Evolutionary conservation across 2,888 invertebrate species (phyloP).

Genomic region (Acanthacorydalis orientalis): DNA sequence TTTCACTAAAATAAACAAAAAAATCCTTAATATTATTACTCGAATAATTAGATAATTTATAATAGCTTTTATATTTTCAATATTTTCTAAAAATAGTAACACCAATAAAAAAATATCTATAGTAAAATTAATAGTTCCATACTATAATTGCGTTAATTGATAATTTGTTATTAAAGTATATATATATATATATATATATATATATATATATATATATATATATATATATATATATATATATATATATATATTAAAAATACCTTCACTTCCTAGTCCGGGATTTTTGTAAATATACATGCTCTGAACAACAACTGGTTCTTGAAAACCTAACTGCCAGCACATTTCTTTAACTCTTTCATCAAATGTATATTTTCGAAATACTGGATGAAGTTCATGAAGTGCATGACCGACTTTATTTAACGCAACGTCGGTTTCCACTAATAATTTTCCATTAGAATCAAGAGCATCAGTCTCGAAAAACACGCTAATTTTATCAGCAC

Average conservation of each 20-base stretch:
- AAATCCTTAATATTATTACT: conserved; percentile 6
- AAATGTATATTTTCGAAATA: conserved; percentile 70
- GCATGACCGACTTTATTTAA: conserved; percentile 83
- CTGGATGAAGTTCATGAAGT: conserved; percentile 62
- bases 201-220: too few relatives aligned
- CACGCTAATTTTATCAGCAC: conserved; percentile 78
- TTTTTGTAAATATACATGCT: conserved; percentile 99
- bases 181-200: too few relatives aligned
- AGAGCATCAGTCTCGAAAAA: conserved; percentile 82
- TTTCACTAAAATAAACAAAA: conserved; percentile 34
- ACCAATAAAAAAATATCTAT: too few relatives aligned
- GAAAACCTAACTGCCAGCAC: conserved; percentile 52
- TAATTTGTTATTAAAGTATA: too few relatives aligned
- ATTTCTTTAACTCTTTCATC: conserved; percentile 65
- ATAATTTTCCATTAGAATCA: conserved; percentile 52
- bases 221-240: too few relatives aligned
- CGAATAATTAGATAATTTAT: background rate
- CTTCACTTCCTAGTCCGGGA: conserved; percentile 77
- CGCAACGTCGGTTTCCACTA: conserved; percentile 44
- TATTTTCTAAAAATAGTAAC: too few relatives aligned
- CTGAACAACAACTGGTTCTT: conserved; percentile 74
- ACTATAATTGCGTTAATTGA: too few relatives aligned
- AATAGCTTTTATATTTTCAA: too few relatives aligned
- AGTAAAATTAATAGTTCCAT: too few relatives aligned
- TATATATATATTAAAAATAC: too few relatives aligned